Evolutionary conservation across 2,113 vertebrate genomes (phyloP), one percentile per base, ranked within the genome.

Genomic region (Prionailurus bengalensis): DNA sequence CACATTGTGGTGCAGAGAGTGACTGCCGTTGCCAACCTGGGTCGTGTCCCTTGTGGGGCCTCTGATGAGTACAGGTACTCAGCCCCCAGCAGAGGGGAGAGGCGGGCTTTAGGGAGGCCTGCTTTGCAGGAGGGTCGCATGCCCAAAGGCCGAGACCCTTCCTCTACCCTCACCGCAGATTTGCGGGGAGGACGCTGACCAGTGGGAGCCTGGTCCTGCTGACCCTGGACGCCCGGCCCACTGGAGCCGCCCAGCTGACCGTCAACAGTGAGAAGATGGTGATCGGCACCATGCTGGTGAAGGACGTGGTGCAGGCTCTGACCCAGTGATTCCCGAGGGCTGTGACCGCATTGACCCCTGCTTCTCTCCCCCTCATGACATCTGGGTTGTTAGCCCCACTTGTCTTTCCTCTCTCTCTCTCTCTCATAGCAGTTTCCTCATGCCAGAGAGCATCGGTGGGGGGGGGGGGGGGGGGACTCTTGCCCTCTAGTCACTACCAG

Each of bases 221-320:
- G 95, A 99, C 99, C 15, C 98, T 99, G 98, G 99, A 99, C 6
- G 98, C 96, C 85, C 99, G 98, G 96, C 98, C 99, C 39, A 98
- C 99, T 0, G 97, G 98, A 0, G 85, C 78, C 0, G 99, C 99
- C 55, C 99, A 99, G 98, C 99, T 99, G 96, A 99, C 98, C 0
- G 98, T 99, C 98, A 99, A 99, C 99, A 99, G 99, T 0, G 99
- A 99, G 99, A 99, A 99, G 98, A 99, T 99, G 99, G 98, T 99
- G 97, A 99, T 99, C 0, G 99, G 99, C 90, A 99, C 99, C 15
- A 99, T 99, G 99, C 98, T 99, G 98, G 99, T 99, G 97, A 99
- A 99, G 98, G 99, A 99, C 70, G 99, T 99, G 94, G 96, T 99
- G 36, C 99, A 99, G 97, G 99, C 99, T 55, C 97, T 99, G 97